A percentile compares a stretch with the other conserved stretches of the same genome.
Conservation (phyloP, 2,113 vertebrate species). For the Oncorhynchus kisutch region DNA sequence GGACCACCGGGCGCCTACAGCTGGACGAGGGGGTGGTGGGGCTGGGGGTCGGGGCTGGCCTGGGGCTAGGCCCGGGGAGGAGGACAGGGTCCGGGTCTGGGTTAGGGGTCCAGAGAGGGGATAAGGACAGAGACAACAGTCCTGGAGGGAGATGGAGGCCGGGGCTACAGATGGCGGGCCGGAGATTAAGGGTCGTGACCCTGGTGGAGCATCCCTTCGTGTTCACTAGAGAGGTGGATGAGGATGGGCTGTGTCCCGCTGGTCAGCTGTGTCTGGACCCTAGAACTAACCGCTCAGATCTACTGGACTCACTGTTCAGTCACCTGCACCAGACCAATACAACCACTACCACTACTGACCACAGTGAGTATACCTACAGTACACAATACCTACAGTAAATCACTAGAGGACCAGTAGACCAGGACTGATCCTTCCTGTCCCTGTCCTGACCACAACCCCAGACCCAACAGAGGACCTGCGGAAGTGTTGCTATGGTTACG, state of each 20-base stretch:
- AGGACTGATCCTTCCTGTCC: neutral
- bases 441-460: conserved; percentile 25
- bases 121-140: conserved; percentile 51
- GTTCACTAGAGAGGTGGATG: conserved; percentile 88
- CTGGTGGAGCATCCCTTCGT: conserved; percentile 94
- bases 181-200: conserved; percentile 89
- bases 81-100: conserved; percentile 51
- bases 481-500: conserved; percentile 94
- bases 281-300: conserved; percentile 82
- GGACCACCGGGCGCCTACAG: conserved; percentile 84
- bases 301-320: conserved; percentile 84
- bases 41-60: conserved; percentile 73
- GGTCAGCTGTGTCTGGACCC: conserved; percentile 93
- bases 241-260: conserved; percentile 89
- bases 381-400: too few relatives aligned
- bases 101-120: conserved; percentile 73
- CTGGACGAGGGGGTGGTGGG: conserved; percentile 83
- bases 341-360: conserved; percentile 70
- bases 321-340: conserved; percentile 85
- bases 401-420: too few relatives aligned
- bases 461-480: conserved; percentile 69
- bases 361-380: conserved; percentile 28
- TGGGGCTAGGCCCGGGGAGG: conserved; percentile 84
- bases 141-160: conserved; percentile 67
- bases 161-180: conserved; percentile 63